Evolutionary conservation across 2,113 vertebrate species (phyloP).

Genomic region (Phalacrocorax brasilianus): DNA sequence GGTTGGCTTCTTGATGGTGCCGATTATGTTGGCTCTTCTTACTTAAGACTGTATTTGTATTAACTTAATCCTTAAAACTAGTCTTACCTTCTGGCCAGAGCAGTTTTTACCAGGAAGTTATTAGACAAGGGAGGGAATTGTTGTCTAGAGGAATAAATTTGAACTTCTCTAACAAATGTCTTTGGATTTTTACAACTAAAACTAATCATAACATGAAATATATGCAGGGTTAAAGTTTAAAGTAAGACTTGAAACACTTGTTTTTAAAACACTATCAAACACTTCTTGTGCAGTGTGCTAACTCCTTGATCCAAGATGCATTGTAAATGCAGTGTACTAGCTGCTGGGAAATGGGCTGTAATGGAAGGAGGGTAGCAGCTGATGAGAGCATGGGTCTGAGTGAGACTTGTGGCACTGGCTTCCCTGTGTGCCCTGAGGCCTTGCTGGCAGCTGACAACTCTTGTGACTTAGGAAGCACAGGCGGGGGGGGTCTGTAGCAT

Average conservation of each 20-base stretch:
- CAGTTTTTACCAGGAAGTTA: neutral
- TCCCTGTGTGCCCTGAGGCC: neutral
- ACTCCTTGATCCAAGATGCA: neutral
- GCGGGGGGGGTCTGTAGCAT: neutral
- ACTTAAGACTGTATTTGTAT: neutral
- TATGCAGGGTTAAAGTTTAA: neutral
- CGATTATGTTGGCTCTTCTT: neutral
- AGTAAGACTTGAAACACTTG: neutral
- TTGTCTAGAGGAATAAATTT: neutral
- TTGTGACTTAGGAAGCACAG: neutral
- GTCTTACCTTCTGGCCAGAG: neutral
- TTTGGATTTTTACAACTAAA: neutral
- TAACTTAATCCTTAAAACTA: neutral
- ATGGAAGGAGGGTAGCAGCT: neutral
- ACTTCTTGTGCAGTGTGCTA: neutral
- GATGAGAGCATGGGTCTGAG: neutral
- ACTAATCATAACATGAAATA: neutral
- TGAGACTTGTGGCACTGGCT: neutral
- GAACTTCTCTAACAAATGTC: neutral
- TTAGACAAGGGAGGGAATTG: neutral
- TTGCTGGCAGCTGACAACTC: neutral
- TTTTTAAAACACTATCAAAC: neutral
- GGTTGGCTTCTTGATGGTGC: neutral
- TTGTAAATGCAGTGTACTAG: rapidly evolving
- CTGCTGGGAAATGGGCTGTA: neutral